phyloP scores from a whole-genome alignment of 1,140 invertebrate genomes.

The Oncopodura yosiiana region DNA sequence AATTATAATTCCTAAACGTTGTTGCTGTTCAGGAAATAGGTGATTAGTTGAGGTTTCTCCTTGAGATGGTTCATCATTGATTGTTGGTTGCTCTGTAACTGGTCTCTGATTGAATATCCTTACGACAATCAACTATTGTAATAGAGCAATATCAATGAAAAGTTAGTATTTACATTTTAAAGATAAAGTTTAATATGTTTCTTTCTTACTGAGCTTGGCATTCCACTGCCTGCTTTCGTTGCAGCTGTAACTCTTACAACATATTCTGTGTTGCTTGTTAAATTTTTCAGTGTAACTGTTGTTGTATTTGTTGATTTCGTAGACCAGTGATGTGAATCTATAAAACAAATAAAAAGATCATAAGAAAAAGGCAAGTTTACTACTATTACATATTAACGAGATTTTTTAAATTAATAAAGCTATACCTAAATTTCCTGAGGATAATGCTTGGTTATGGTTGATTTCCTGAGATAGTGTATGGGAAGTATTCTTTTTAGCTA shows the following conservation, averaged over 20 bases:
- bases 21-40: neutral
- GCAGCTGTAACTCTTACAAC: conserved; percentile 24
- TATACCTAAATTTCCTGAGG: neutral
- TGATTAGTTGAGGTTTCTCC: neutral
- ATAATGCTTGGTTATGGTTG: neutral
- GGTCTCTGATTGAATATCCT: conserved; percentile 1
- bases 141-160: neutral
- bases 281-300: conserved; percentile 12
- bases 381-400: no score
- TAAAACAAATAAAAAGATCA: no score
- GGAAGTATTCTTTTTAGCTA: neutral
- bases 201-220: conserved; percentile 16
- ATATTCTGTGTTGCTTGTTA: conserved; percentile 15
- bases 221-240: conserved; percentile 22
- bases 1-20: conserved; percentile 25
- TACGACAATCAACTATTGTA: neutral
- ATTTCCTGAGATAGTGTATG: neutral
- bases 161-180: neutral
- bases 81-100: conserved; percentile 13
- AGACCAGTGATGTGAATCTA: neutral
- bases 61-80: neutral
- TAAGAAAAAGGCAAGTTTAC: no score
- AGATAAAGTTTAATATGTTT: neutral
- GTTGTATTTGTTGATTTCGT: conserved; percentile 17
- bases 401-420: no score